These are phyloP conservation scores for Meghimatium bilineatum DNA, from an alignment of 2,888 invertebrate genomes.

Conservation along the genomic window DNA sequence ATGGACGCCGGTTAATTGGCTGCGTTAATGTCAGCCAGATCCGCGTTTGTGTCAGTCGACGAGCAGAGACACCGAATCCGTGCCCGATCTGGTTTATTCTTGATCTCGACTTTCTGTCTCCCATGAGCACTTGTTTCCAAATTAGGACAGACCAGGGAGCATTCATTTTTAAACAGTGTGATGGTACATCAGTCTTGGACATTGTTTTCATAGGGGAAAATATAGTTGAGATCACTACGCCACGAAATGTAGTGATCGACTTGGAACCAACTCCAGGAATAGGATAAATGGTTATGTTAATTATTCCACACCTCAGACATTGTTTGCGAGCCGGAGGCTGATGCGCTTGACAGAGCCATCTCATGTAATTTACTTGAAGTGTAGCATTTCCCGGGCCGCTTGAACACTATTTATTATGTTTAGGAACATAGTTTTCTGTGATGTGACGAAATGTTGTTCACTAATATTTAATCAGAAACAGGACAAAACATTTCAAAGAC, in stretches of 20 bases:
- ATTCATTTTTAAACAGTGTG: constrained; percentile 35
- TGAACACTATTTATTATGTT: neutral
- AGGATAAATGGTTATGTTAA: neutral
- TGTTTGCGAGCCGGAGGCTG: neutral
- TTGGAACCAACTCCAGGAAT: neutral
- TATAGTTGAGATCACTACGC: neutral
- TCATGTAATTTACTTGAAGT: constrained; percentile 5
- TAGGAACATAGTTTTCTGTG: neutral
- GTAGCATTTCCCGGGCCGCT: neutral
- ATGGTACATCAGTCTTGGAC: neutral
- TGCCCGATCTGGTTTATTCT: constrained; percentile 27
- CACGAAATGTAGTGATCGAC: neutral
- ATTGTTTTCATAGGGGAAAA: neutral
- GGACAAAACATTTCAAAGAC: too few species aligned
- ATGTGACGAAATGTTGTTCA: neutral
- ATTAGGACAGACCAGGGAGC: constrained; percentile 15
- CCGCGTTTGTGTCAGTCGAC: constrained; percentile 33
- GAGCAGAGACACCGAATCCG: constrained; percentile 19
- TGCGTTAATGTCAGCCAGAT: constrained; percentile 38
- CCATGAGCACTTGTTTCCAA: constrained; percentile 14
- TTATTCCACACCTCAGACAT: constrained; percentile 7
- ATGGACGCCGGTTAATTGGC: constrained; percentile 44
- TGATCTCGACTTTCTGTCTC: constrained; percentile 34
- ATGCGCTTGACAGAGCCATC: neutral
- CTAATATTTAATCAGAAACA: neutral